Evolutionary conservation across 2,113 vertebrate species (phyloP).

Genomic region (Oncorhynchus mykiss): DNA sequence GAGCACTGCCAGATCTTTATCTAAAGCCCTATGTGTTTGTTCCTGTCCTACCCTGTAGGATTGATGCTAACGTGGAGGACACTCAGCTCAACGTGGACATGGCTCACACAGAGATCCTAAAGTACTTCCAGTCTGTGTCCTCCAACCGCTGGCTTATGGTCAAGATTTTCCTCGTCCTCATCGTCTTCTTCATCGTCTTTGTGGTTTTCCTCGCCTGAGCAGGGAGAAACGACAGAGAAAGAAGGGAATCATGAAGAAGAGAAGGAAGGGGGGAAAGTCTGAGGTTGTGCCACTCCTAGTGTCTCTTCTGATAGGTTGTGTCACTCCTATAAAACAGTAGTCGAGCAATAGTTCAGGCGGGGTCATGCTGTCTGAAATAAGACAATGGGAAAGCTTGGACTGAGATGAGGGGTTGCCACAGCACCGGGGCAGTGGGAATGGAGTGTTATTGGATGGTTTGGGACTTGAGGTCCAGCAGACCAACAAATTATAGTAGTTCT

Average conservation of each 20-base stretch:
- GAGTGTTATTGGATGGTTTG: background rate
- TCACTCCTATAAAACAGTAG: too few species aligned
- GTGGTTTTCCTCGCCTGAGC: conserved; percentile 91
- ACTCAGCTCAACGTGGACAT: conserved; percentile 89
- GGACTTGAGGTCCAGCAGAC: background rate
- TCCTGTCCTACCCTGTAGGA: conserved; percentile 67
- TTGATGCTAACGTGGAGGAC: conserved; percentile 89
- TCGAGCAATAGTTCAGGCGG: too few species aligned
- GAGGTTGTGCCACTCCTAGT: too few species aligned
- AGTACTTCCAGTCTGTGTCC: conserved; percentile 93
- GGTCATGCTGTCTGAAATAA: too few species aligned
- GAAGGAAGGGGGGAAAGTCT: background rate
- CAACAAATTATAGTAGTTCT: conserved; percentile 2
- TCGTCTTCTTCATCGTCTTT: conserved; percentile 92
- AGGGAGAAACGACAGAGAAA: conserved; percentile 12
- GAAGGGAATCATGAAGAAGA: background rate
- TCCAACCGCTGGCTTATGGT: conserved; percentile 96
- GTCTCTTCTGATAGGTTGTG: too few species aligned
- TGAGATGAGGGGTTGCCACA: background rate
- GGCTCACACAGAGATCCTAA: conserved; percentile 89
- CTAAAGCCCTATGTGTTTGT: background rate
- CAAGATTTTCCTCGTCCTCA: conserved; percentile 93
- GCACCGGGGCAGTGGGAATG: background rate
- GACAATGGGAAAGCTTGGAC: conserved; percentile 3
- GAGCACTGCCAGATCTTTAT: background rate